These are phyloP conservation scores for Zaprionus ghesquierei DNA, from an alignment of 1,140 invertebrate genomes.

Conservation along the genomic window DNA sequence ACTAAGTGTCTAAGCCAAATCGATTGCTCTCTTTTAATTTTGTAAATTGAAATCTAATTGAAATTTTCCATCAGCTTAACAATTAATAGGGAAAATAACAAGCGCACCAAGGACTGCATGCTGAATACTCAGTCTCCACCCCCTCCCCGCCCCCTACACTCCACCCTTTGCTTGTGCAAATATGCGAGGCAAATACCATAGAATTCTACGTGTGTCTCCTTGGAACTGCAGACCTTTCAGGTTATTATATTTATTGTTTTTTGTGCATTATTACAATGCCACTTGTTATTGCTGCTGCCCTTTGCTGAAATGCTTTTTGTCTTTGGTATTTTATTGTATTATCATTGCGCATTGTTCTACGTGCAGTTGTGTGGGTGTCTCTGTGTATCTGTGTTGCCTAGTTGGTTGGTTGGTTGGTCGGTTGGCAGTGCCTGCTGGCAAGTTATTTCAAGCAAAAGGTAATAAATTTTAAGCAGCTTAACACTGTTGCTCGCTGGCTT, in stretches of 20 bases:
- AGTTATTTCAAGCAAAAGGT: constrained; percentile 81
- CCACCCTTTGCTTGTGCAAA: constrained; percentile 22
- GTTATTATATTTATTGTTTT: constrained; percentile 48
- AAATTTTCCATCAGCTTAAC: constrained; percentile 7
- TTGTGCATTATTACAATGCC: constrained; percentile 54
- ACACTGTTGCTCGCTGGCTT: constrained; percentile 80
- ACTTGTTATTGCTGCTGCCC: constrained; percentile 48
- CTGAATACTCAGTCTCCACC: not conserved
- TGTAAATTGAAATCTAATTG: not conserved
- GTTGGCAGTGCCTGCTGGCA: constrained; percentile 42
- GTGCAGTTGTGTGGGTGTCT: constrained; percentile 24
- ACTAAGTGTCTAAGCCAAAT: not conserved
- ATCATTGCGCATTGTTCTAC: constrained; percentile 66
- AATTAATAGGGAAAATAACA: constrained; percentile 22
- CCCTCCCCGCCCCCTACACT: not conserved
- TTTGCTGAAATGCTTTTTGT: constrained; percentile 60
- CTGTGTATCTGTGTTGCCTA: constrained; percentile 49
- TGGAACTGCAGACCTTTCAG: constrained; percentile 38
- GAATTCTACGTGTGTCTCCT: constrained; percentile 25
- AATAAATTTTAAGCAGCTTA: constrained; percentile 83
- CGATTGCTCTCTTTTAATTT: not conserved
- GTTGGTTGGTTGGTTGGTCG: constrained; percentile 23
- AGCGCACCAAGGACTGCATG: not conserved
- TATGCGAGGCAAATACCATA: constrained; percentile 28
- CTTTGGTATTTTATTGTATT: constrained; percentile 67